phyloP scores from a whole-genome alignment of 2,113 vertebrate genomes.

The Rhombomys opimus region DNA sequence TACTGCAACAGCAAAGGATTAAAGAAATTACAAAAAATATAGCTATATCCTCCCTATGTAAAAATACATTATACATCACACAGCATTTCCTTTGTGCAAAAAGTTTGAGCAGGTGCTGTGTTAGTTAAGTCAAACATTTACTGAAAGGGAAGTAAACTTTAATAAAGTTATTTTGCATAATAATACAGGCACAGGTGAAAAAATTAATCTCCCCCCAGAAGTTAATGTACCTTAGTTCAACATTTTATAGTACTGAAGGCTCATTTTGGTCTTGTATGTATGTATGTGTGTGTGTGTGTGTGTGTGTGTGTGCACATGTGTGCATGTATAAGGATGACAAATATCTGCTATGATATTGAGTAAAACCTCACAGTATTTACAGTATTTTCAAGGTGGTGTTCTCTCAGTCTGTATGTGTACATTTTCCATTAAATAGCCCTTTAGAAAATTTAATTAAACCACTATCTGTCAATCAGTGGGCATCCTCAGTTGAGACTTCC shows the following conservation, averaged over 20 bases:
- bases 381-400: constrained; percentile 60
- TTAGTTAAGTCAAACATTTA: constrained; percentile 70
- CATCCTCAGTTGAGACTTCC: constrained; percentile 90
- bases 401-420: constrained; percentile 51
- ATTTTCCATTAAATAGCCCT: constrained; percentile 44
- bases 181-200: constrained; percentile 63
- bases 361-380: constrained; percentile 69
- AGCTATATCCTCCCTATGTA: constrained; percentile 73
- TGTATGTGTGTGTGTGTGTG: background rate
- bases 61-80: constrained; percentile 84
- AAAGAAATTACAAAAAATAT: constrained; percentile 81
- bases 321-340: constrained; percentile 35
- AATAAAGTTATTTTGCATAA: constrained; percentile 80
- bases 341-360: constrained; percentile 77
- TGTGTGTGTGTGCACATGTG: background rate
- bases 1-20: constrained; percentile 71
- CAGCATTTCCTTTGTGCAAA: constrained; percentile 86
- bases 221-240: constrained; percentile 73
- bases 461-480: constrained; percentile 67
- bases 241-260: constrained; percentile 67
- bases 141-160: constrained; percentile 73
- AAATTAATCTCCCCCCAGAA: constrained; percentile 55
- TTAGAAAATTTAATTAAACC: constrained; percentile 46
- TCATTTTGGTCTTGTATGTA: constrained; percentile 57
- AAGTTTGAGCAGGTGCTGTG: constrained; percentile 79